phyloP scores from a whole-genome alignment of 2,113 vertebrate genomes.

The Fulmarus glacialis region DNA sequence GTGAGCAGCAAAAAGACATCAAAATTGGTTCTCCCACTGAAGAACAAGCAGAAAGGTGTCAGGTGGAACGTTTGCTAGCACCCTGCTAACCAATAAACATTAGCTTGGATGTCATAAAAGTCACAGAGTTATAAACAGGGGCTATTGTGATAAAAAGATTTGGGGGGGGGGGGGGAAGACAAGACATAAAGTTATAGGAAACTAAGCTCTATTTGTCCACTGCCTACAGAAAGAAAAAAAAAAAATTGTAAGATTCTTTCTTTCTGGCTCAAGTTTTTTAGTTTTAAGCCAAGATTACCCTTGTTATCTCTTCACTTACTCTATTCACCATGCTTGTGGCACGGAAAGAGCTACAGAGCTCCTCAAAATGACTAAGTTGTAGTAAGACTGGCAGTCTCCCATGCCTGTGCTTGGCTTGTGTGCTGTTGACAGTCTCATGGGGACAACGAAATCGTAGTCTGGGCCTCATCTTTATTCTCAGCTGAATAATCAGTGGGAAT shows the following conservation, averaged over 20 bases:
- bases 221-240: neutral
- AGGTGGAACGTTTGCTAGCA: neutral
- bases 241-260: neutral
- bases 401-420: neutral
- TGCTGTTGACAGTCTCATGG: neutral
- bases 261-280: neutral
- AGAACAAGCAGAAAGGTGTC: neutral
- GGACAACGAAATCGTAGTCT: neutral
- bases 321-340: neutral
- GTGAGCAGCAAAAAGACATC: neutral
- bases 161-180: fast-evolving
- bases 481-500: conserved; percentile 37
- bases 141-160: neutral
- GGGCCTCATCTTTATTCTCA: conserved; percentile 30
- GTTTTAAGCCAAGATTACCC: neutral
- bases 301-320: neutral
- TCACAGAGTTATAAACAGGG: neutral
- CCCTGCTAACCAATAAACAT: neutral
- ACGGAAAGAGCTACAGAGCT: neutral
- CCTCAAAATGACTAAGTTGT: neutral
- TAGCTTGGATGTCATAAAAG: neutral
- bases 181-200: neutral
- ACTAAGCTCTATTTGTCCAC: neutral
- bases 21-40: neutral
- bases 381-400: neutral